Evolutionary conservation across 2,888 invertebrate genomes (phyloP), one percentile per base, ranked within the genome.

Genomic region (Erynnis tages): DNA sequence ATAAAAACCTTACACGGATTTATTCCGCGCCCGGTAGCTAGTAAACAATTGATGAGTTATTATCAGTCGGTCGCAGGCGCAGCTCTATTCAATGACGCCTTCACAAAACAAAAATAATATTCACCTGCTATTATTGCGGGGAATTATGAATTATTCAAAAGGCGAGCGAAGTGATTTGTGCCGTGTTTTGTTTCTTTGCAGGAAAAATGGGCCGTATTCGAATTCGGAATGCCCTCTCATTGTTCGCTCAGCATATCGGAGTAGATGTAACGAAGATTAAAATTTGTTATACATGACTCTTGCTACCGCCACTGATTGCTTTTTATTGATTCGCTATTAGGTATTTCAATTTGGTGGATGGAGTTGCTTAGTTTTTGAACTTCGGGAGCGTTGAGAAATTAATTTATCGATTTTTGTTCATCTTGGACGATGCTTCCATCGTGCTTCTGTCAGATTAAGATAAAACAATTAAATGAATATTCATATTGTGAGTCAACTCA

Each of bases 1-100:
- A 40, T 32, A 34, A 40, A 48, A 37, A 19, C 29, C 21, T 21
- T 49, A 53, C 30, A 48, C 37, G 25, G 34, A 54, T 53, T 56
- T 53, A 53, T 54, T 34, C 52, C 54, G 37, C 60, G 55, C 54
- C 66, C 65, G 68, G 68, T 69, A 67, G 71, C 59, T 67, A 70
- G 77, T 81, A 82, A 84, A 87, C 86, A 87, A 86, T 86, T 75
- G 78, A 76, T 84, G 87, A 87, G 70, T 84, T 87, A 86, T 86
- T 85, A 86, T 85, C 86, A 72, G 63, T 85, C 87, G 69, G 56
- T 66, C 59, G 71, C 86, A 87, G 81, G 68, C 73, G 49, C 54
- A 32, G 56, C 54, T 55, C 72, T 66, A 74, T 75, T 76, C 76
- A 79, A 50, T 50, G 50, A 50, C 50, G 50, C 50, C 35, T 57